A percentile compares a stretch with the other conserved stretches of the same genome.
These are phyloP conservation scores for Calameuta idolon DNA, from an alignment of 2,888 invertebrate genomes.

Conservation along the genomic window DNA sequence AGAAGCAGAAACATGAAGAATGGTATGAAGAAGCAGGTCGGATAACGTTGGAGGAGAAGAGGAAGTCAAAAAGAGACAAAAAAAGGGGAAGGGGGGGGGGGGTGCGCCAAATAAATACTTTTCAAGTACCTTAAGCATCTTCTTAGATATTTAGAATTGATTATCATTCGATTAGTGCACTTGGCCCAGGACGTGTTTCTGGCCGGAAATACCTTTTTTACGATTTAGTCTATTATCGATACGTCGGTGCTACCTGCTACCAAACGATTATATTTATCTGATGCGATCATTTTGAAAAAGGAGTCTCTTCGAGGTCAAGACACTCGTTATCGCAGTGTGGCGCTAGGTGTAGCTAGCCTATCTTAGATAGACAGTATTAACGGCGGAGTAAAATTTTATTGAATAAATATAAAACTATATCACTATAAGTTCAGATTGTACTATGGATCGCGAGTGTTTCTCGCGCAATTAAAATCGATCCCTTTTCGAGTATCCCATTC, in stretches of 20 bases:
- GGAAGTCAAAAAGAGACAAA: conserved; percentile 12
- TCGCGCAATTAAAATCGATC: background rate
- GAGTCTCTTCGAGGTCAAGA: background rate
- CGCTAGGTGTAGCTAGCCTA: background rate
- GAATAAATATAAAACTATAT: conserved; percentile 23
- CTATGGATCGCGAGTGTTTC: background rate
- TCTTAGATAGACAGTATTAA: background rate
- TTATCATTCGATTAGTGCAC: background rate
- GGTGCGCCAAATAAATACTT: conserved; percentile 55
- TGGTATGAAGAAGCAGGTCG: background rate
- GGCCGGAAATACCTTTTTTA: background rate
- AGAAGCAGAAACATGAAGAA: conserved; percentile 16
- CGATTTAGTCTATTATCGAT: background rate
- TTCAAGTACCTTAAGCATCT: conserved; percentile 61
- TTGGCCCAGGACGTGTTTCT: background rate
- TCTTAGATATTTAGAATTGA: conserved; percentile 49
- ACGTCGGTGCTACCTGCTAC: background rate
- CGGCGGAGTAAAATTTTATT: conserved; percentile 15
- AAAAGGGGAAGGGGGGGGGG: conserved; percentile 17
- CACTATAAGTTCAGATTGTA: conserved; percentile 14
- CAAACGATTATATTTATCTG: background rate
- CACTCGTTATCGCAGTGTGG: background rate
- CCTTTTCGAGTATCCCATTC: background rate
- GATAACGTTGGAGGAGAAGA: conserved; percentile 16
- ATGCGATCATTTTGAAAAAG: background rate